Base-by-base conservation (phyloP, 2,113 vertebrate species). In the Addax nasomaculatus region DNA sequence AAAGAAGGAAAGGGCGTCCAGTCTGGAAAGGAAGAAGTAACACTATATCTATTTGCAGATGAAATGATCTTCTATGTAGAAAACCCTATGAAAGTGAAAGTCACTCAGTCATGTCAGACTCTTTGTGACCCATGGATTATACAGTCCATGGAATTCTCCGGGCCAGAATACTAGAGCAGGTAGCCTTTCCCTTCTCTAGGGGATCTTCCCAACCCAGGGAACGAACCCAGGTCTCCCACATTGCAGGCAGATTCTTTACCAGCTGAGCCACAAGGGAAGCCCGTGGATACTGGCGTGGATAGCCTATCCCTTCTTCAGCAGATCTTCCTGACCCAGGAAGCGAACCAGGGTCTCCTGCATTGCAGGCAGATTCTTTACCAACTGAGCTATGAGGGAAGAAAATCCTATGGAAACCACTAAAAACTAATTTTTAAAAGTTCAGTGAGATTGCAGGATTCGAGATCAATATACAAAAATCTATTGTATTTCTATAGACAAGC, bases 101-200 rank as follows among this genome's bases (percentile, higher is more conserved):
- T 23, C 67, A 12, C 19, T 39, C n/a, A 23, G 19, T 39, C 0
- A 2, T 23, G 67, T 70, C 67, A 0, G 0, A 70, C 67, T 70
- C 67, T 70, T 39, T 39, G 9, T 0, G 67, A 70, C 5, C 67
- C 67, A 70, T 23, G 67, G 5, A 39, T 67, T 19, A 67, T 9
- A 67, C 33, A n/a, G 33, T n/a, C 62, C 33, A 67, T 19, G 62
- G 33, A 67, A 23, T 23, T 70, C n/a, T 70, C n/a, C n/a, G 23
- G n/a, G 67, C n/a, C 67, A 39, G 19, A 23, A 39, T 23, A 39
- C n/a, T 70, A 6, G 19, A 23, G n/a, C 10, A 0, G 67, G n/a
- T 70, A 70, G 10, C 67, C n/a, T 70, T 70, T 70, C 10, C 10
- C 67, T 70, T 39, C n/a, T 23, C n/a, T 23, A 70, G 19, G 2